Conservation (phyloP, 23 tunicate genomes). For the Ciona savignyi region DNA sequence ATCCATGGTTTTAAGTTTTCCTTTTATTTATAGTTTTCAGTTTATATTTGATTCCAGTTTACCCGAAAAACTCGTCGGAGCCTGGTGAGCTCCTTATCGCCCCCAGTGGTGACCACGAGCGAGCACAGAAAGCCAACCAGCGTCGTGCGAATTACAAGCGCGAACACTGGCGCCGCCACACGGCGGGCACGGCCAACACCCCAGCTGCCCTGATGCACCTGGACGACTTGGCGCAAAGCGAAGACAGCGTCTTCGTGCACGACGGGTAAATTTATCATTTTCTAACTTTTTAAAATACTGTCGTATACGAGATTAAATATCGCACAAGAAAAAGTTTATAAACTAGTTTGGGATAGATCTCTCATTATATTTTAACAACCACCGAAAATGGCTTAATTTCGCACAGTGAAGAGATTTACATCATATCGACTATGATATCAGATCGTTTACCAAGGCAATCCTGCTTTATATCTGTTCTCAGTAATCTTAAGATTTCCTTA, state of each 20-base stretch:
- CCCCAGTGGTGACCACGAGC: constrained; percentile 5
- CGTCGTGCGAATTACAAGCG: constrained; percentile 22
- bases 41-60: background rate
- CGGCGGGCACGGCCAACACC: constrained; percentile 1
- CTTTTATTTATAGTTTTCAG: background rate
- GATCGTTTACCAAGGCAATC: too few relatives aligned
- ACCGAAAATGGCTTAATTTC: too few relatives aligned
- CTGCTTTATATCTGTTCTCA: too few relatives aligned
- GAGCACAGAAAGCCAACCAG: constrained; percentile 7
- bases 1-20: background rate
- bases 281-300: too few relatives aligned
- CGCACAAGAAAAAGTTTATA: too few relatives aligned
- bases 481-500: too few relatives aligned
- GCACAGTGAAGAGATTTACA: too few relatives aligned
- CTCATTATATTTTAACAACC: too few relatives aligned
- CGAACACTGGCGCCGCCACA: constrained; percentile 27
- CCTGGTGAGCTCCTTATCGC: constrained; percentile 43
- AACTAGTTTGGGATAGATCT: too few relatives aligned
- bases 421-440: too few relatives aligned
- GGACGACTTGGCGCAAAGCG: constrained; percentile 44
- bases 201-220: background rate
- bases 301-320: too few relatives aligned
- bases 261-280: constrained; percentile 22
- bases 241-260: constrained; percentile 53
- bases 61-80: constrained; percentile 23